phyloP scores from a whole-genome alignment of 2,113 vertebrate species.

The Heterochromis multidens region DNA sequence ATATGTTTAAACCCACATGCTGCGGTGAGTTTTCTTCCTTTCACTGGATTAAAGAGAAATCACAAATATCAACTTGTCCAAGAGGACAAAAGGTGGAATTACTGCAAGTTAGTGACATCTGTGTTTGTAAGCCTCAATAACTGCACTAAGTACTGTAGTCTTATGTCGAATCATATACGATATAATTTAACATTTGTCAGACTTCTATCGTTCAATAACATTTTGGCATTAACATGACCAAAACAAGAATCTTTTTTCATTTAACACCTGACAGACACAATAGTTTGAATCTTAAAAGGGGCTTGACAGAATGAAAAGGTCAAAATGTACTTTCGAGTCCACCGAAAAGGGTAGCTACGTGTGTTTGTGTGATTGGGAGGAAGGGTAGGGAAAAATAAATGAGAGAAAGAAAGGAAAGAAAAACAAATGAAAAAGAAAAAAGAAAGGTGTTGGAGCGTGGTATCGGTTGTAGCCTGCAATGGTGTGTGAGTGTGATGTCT shows the following conservation, averaged over 20 bases:
- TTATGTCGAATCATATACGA: not conserved
- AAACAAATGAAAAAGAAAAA: not conserved
- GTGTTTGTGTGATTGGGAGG: not conserved
- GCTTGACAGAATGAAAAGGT: constrained; percentile 32
- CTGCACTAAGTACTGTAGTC: not conserved
- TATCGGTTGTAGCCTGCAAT: not conserved
- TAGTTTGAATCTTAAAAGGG: not conserved
- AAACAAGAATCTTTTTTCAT: not conserved
- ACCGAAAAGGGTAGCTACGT: not conserved
- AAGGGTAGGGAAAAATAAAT: not conserved
- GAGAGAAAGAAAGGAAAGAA: not conserved
- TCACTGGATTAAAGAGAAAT: constrained; percentile 8
- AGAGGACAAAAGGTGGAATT: not conserved
- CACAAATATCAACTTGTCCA: not conserved
- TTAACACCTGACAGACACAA: not conserved
- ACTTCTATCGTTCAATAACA: not conserved
- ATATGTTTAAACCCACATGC: not conserved
- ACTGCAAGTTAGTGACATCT: not conserved
- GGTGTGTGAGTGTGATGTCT: not conserved
- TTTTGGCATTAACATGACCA: not conserved
- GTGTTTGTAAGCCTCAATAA: not conserved
- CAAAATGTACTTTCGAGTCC: constrained; percentile 2
- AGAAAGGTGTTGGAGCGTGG: not conserved
- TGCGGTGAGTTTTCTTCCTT: not conserved
- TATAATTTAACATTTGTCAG: not conserved